phyloP scores from a whole-genome alignment of 2,797 vertebrate species.

The Iguana delicatissima region DNA sequence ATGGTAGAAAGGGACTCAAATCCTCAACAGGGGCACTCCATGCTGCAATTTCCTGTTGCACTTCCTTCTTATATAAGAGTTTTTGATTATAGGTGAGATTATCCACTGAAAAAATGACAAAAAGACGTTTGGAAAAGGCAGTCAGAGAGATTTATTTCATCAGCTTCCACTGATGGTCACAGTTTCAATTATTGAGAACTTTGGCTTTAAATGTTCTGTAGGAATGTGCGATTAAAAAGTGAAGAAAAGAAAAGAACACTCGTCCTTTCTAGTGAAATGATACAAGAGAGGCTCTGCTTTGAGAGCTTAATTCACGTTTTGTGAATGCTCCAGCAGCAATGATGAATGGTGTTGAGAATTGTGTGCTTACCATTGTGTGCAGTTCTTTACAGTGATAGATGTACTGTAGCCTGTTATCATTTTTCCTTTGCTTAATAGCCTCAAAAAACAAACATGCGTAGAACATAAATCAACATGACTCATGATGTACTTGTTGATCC shows the following conservation, averaged over 20 bases:
- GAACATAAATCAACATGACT: constrained; percentile 45
- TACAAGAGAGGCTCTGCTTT: constrained; percentile 9
- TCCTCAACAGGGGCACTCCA: background rate
- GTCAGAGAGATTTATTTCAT: constrained; percentile 31
- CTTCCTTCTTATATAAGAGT: constrained; percentile 26
- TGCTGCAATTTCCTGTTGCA: background rate
- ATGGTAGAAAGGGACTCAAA: background rate
- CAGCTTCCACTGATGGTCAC: constrained; percentile 8
- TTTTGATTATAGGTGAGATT: constrained; percentile 43
- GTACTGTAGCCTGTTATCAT: constrained; percentile 1
- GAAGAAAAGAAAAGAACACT: background rate
- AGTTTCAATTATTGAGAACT: constrained; percentile 15
- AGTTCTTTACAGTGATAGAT: background rate
- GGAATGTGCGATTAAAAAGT: background rate
- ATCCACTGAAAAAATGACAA: constrained; percentile 34
- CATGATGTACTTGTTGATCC: constrained; percentile 31
- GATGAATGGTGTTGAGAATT: constrained; percentile 25
- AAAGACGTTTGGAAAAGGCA: constrained; percentile 13
- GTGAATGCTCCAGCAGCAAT: constrained; percentile 32
- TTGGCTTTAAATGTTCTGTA: constrained; percentile 20
- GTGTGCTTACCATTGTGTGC: background rate
- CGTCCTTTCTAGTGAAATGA: constrained; percentile 3
- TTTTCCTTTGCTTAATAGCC: constrained; percentile 27
- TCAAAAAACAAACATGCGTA: constrained; percentile 40
- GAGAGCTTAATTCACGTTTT: constrained; percentile 32